A percentile compares a stretch with the other conserved stretches of the same genome.
Evolutionary conservation across 2,797 vertebrate species (phyloP).

Genomic region (Sebastes umbrosus): DNA sequence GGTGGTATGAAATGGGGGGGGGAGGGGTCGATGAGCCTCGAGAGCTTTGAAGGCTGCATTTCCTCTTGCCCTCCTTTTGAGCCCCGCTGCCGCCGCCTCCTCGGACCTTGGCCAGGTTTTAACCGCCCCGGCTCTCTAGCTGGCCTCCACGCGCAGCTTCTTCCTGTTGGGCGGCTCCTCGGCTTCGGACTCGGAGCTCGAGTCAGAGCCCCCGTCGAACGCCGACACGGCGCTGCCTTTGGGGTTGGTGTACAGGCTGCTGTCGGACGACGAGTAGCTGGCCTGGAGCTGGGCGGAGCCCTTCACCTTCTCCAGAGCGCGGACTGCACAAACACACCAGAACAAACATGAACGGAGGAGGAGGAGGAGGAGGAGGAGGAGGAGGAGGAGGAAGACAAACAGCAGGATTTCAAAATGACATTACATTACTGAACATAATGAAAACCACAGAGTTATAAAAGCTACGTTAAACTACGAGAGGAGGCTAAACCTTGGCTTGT

Average conservation of each 20-base stretch:
- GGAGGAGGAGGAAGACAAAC: neutral
- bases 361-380: no score
- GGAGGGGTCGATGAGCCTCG: slow-evolving; percentile 28
- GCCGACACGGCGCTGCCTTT: slow-evolving; percentile 98
- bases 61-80: slow-evolving; percentile 38
- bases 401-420: neutral
- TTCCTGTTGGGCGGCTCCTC: slow-evolving; percentile 95
- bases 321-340: slow-evolving; percentile 79
- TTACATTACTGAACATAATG: no score
- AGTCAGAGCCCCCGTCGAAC: slow-evolving; percentile 97
- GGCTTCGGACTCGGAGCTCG: slow-evolving; percentile 94
- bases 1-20: neutral
- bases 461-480: neutral
- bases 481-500: neutral
- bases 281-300: slow-evolving; percentile 93
- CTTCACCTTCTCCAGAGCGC: slow-evolving; percentile 97
- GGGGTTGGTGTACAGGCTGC: slow-evolving; percentile 98
- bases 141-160: slow-evolving; percentile 95
- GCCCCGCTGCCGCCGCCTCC: slow-evolving; percentile 14
- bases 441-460: neutral
- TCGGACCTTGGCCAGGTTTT: neutral
- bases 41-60: slow-evolving; percentile 51
- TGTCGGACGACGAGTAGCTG: slow-evolving; percentile 93
- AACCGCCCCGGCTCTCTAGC: slow-evolving; percentile 75
- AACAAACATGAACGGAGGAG: no score